Percentiles rank a stretch among this genome's conserved stretches.
Evolutionary conservation across 2,888 invertebrate genomes (phyloP).

Genomic region (Andrena hattorfiana): DNA sequence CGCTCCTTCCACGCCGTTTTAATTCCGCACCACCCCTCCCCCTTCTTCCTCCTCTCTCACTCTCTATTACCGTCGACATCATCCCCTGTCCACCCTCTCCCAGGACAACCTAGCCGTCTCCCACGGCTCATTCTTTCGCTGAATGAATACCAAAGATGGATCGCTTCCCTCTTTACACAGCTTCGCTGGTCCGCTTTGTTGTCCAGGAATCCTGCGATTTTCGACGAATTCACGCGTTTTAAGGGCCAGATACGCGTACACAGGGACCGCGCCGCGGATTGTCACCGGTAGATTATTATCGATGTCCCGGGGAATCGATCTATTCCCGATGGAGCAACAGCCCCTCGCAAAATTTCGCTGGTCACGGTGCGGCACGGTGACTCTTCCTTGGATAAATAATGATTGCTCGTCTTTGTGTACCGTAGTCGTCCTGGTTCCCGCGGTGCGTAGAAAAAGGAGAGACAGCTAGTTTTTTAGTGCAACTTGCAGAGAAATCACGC

Average conservation of each 20-base stretch:
- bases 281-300: constrained; percentile 44
- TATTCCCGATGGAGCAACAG: constrained; percentile 23
- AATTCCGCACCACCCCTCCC: constrained; percentile 23
- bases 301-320: constrained; percentile 29
- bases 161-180: constrained; percentile 77
- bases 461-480: background rate
- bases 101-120: constrained; percentile 64
- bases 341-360: constrained; percentile 12
- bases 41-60: constrained; percentile 52
- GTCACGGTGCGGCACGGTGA: constrained; percentile 40
- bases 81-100: constrained; percentile 62
- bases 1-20: constrained; percentile 10
- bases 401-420: background rate
- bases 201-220: constrained; percentile 75
- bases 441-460: background rate
- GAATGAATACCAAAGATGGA: constrained; percentile 83
- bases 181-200: constrained; percentile 72
- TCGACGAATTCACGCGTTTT: constrained; percentile 79
- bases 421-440: background rate
- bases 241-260: constrained; percentile 59
- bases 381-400: constrained; percentile 35
- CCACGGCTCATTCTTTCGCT: constrained; percentile 77
- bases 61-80: constrained; percentile 61
- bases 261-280: constrained; percentile 58
- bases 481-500: background rate